phyloP scores from a whole-genome alignment of 2,113 vertebrate genomes.

The Xiphophorus maculatus region DNA sequence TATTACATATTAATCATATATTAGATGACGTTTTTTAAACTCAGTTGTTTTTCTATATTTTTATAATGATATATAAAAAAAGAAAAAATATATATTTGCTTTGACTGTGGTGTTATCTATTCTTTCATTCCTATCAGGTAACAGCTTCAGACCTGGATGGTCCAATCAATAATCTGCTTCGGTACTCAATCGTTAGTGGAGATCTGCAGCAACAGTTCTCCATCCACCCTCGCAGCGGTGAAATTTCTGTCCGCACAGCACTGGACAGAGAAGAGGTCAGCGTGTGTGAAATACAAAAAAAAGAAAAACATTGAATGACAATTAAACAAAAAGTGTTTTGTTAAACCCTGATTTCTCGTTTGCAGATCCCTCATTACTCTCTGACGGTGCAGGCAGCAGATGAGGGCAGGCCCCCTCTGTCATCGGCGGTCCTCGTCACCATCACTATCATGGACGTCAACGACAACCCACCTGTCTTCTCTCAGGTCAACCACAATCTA shows the following conservation, averaged over 20 bases:
- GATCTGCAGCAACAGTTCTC: conserved; percentile 86
- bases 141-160: conserved; percentile 89
- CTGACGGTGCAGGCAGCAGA: conserved; percentile 90
- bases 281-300: not conserved
- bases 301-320: not conserved
- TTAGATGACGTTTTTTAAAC: not conserved
- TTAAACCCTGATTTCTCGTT: not conserved
- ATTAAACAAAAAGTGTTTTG: not conserved
- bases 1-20: not conserved
- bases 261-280: conserved; percentile 94
- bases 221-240: conserved; percentile 85
- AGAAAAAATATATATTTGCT: not conserved
- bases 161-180: conserved; percentile 87
- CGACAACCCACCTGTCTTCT: conserved; percentile 93
- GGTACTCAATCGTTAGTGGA: conserved; percentile 88
- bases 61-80: too few relatives aligned
- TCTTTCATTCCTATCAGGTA: conserved; percentile 75
- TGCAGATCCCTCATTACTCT: conserved; percentile 87
- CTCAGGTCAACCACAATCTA: conserved; percentile 89
- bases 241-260: conserved; percentile 82
- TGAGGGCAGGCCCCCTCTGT: conserved; percentile 85
- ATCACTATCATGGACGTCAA: conserved; percentile 89
- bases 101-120: not conserved
- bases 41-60: not conserved
- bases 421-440: conserved; percentile 78